phyloP scores from a whole-genome alignment of 2,888 invertebrate species.

The Margaritifera margaritifera region DNA sequence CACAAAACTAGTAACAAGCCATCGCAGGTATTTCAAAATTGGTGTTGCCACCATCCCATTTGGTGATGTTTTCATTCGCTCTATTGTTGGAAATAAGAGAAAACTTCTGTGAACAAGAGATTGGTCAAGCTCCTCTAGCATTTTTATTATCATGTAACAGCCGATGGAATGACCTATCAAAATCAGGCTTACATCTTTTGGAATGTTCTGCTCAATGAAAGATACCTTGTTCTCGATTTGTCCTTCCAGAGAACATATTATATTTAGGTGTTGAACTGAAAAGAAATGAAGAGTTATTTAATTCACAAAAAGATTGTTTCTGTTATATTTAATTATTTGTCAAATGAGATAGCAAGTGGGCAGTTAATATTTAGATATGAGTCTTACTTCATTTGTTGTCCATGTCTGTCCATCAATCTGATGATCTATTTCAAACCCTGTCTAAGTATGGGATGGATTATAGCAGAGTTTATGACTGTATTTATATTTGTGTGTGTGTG shows the following conservation, averaged over 20 bases:
- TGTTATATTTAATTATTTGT: neutral
- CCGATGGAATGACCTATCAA: constrained; percentile 94
- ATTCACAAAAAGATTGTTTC: neutral
- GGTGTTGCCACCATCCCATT: constrained; percentile 83
- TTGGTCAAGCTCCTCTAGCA: constrained; percentile 76
- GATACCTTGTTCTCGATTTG: constrained; percentile 86
- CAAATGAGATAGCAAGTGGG: too few relatives aligned
- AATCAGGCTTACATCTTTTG: constrained; percentile 80
- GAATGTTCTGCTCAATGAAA: constrained; percentile 84
- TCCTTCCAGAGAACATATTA: constrained; percentile 79
- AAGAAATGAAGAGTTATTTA: neutral
- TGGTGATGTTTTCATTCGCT: constrained; percentile 84
- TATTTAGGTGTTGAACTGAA: constrained; percentile 47
- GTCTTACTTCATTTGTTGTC: too few relatives aligned
- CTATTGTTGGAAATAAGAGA: constrained; percentile 90
- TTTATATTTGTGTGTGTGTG: too few relatives aligned
- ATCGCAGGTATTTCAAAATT: constrained; percentile 75
- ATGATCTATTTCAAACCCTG: too few relatives aligned
- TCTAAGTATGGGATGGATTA: too few relatives aligned
- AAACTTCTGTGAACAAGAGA: constrained; percentile 73
- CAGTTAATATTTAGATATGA: too few relatives aligned
- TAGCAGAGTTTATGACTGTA: too few relatives aligned
- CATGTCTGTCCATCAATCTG: too few relatives aligned
- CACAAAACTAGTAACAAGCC: constrained; percentile 62
- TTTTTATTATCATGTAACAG: constrained; percentile 85